A percentile compares a stretch with the other conserved stretches of the same genome.
phyloP scores from a whole-genome alignment of 23 tunicate genomes.

The Aplidium turbinatum region DNA sequence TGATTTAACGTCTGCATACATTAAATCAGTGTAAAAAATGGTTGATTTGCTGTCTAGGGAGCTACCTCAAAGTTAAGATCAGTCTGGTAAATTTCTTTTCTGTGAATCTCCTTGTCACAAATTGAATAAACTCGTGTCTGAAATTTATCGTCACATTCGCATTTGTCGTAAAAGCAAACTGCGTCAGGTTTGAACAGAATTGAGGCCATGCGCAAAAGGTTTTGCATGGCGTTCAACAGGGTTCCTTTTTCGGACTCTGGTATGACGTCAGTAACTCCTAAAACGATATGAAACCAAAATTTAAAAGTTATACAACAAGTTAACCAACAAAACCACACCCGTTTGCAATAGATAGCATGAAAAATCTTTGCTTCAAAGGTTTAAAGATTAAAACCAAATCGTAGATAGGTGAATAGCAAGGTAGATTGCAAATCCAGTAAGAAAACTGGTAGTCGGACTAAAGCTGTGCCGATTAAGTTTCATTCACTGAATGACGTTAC shows the following conservation, averaged over 20 bases:
- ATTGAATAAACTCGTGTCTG: background rate
- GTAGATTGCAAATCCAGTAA: no score
- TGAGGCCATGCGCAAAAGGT: constrained; percentile 5
- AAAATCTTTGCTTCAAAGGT: no score
- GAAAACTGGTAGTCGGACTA: no score
- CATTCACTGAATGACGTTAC: no score
- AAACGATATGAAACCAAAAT: background rate
- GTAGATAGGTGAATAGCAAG: no score
- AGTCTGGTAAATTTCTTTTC: constrained; percentile 50
- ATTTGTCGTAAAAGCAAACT: constrained; percentile 41
- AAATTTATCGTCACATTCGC: constrained; percentile 30
- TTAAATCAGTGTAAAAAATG: no score
- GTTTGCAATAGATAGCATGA: no score
- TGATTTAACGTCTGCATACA: no score
- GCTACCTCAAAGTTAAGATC: constrained; percentile 83
- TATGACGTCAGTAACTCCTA: constrained; percentile 48
- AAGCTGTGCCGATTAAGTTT: no score
- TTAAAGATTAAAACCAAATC: no score
- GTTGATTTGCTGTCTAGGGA: no score
- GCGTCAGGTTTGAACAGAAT: constrained; percentile 53
- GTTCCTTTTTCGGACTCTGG: constrained; percentile 56
- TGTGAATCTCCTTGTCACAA: constrained; percentile 41
- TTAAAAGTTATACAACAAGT: background rate
- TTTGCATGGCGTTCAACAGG: constrained; percentile 25
- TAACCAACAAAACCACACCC: no score